Percentiles rank a stretch among this genome's conserved stretches.
These are phyloP conservation scores for Peromyscus melanophrys DNA, from an alignment of 2,797 vertebrate species.

Conservation along the genomic window DNA sequence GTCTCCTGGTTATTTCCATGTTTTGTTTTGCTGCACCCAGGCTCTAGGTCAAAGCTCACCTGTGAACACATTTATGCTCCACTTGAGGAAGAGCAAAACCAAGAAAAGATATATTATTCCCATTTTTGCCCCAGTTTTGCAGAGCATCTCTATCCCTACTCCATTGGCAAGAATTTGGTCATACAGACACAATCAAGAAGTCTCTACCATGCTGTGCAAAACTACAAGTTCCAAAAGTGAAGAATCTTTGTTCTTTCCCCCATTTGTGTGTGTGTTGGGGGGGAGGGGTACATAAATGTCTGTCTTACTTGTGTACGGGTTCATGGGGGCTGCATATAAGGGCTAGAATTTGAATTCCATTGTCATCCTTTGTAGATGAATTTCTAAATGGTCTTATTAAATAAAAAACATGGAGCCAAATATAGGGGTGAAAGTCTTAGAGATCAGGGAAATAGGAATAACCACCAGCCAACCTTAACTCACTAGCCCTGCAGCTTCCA, in stretches of 20 bases:
- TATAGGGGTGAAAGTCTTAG: no score
- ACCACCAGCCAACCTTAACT: no score
- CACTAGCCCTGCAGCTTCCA: no score
- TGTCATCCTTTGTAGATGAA: not conserved
- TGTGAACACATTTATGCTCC: not conserved
- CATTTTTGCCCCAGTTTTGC: not conserved
- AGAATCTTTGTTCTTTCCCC: not conserved
- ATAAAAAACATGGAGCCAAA: no score
- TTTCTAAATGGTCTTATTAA: no score
- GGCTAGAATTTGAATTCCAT: not conserved
- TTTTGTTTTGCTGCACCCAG: not conserved
- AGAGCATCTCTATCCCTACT: not conserved
- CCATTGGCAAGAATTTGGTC: not conserved
- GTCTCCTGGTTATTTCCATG: not conserved
- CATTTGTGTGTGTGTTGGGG: not conserved
- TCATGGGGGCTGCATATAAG: not conserved
- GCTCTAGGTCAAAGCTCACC: not conserved
- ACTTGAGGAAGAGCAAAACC: not conserved
- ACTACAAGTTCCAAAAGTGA: not conserved
- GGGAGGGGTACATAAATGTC: accelerated
- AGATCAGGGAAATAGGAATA: no score
- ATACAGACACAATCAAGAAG: not conserved
- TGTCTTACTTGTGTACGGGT: not conserved
- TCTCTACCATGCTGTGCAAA: not conserved
- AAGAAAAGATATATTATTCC: not conserved